Evolutionary conservation across 2,888 invertebrate genomes (phyloP), one percentile per base, ranked within the genome.

Genomic region (Synanthedon vespiformis): DNA sequence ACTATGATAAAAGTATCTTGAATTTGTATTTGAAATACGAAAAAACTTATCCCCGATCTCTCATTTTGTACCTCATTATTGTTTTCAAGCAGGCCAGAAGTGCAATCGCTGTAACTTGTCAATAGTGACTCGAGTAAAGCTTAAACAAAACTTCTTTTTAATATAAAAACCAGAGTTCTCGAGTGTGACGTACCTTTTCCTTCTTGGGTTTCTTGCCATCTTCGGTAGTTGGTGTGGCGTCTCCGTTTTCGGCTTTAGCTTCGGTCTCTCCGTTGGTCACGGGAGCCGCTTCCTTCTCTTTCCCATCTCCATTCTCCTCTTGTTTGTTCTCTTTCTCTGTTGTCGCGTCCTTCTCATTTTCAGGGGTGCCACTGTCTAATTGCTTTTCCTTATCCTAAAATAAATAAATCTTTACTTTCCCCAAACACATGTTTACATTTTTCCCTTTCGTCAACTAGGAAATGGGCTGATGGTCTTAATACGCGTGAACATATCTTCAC

Each of bases 321-420:
- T 75, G 73, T 60, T 84, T 84, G 48, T 61, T 81, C 65, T 89
- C 89, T 69, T 92, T 92, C 70, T 92, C 92, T 62, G 90, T 91
- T 55, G 90, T 89, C 55, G 90, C 89, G 69, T 92, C 92, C 72
- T 92, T 92, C 68, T 91, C 92, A 62, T 91, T 92, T 70, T 91
- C 91, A 2, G 89, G 88, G 50, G 88, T 88, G 53, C 88, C 88
- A 59, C 81, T 88, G 60, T 89, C 89, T 11, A 85, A 64, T 58
- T 89, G 86, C 66, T 90, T 89, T 64, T 88, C 88, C 74, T 90
- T 91, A 61, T 91, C 92, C 89, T 92, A 65, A 55, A 75, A 77
- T 53, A 56, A 53, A 53, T 60, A 55, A 27, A 18, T 22, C 18
- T 22, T 22, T 22, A 4, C 1, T 48, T 49, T 27, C 18, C 47